Base-by-base conservation (phyloP, 2,113 vertebrate genomes). In the Coracopsis vasa region DNA sequence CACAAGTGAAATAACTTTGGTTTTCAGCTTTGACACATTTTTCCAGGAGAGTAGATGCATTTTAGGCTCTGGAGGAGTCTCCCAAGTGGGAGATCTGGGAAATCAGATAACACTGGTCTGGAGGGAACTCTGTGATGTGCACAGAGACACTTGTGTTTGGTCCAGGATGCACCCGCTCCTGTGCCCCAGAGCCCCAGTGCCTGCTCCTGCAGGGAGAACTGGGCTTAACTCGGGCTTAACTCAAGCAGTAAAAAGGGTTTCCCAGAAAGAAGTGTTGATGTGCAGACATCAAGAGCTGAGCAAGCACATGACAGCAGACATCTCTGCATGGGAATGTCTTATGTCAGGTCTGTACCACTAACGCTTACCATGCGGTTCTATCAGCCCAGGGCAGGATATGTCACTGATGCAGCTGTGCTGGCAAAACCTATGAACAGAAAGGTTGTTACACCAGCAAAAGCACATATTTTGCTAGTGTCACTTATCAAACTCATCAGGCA, bases 331-430 rank as follows among this genome's bases (percentile, higher is more conserved):
- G 56, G 62, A 86, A 83, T 12, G 5, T 13, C 58, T 56, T 44
- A 10, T 4, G 25, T 15, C 80, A 80, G 48, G 11, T 35, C 42
- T 58, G 64, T 28, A 58, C 27, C 42, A 42, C 28, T 13, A 72
- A 44, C 0, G 0, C 29, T 64, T 31, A 8, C 54, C 47, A 67
- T 0, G 17, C 0, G 1, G 25, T 1, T 27, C 2, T 3, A 42
- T 15, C 53, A 71, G 73, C 54, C 72, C 69, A 75, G 37, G 35
- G 35, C 51, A 90, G 27, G 70, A 77, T 42, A 12, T 3, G 16
- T 6, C 62, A 90, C 64, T 20, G 41, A 65, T 7, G 29, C 2
- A 69, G 58, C 71, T 73, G 48, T 28, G 31, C 37, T 44, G 74
- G 66, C 50, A 92, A 74, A 88, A 90, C 51, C 25, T 7, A 6